Evolutionary conservation across 2,888 invertebrate genomes (phyloP).

Genomic region (Pyrgus malvae): DNA sequence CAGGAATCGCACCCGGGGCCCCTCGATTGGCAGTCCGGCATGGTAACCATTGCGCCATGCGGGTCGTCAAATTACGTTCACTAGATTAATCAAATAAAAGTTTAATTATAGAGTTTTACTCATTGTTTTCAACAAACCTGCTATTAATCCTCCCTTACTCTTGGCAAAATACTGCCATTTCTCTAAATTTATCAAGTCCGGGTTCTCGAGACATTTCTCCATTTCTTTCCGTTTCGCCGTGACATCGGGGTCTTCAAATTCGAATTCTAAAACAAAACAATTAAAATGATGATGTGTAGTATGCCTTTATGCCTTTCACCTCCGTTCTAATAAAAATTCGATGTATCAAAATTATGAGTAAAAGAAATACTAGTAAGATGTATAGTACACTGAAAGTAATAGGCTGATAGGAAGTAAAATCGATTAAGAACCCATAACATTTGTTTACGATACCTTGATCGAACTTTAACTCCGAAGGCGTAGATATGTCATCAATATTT

Average conservation of each 20-base stretch:
- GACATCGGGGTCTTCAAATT: slow-evolving; percentile 82
- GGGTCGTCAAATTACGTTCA: too few species aligned
- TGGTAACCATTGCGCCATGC: too few species aligned
- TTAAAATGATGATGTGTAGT: background rate
- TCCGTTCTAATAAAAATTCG: too few species aligned
- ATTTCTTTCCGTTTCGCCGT: slow-evolving; percentile 83
- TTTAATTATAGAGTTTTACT: too few species aligned
- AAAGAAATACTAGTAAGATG: too few species aligned
- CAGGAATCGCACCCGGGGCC: too few species aligned
- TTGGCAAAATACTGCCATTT: slow-evolving; percentile 84
- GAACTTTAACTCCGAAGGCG: slow-evolving; percentile 85
- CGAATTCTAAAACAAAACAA: slow-evolving; percentile 68
- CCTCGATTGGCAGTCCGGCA: too few species aligned
- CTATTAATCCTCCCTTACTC: slow-evolving; percentile 85
- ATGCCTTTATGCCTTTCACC: too few species aligned
- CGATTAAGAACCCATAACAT: slow-evolving; percentile 24
- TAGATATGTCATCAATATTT: slow-evolving; percentile 80
- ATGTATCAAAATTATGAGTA: too few species aligned
- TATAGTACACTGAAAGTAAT: too few species aligned
- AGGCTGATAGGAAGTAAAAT: slow-evolving; percentile 1
- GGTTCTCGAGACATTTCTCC: slow-evolving; percentile 77
- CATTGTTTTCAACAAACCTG: slow-evolving; percentile 70
- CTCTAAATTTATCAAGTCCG: slow-evolving; percentile 69
- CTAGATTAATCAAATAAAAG: too few species aligned
- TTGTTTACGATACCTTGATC: slow-evolving; percentile 84